phyloP scores from a whole-genome alignment of 2,113 vertebrate species.

The Phylloscopus trochiloides region DNA sequence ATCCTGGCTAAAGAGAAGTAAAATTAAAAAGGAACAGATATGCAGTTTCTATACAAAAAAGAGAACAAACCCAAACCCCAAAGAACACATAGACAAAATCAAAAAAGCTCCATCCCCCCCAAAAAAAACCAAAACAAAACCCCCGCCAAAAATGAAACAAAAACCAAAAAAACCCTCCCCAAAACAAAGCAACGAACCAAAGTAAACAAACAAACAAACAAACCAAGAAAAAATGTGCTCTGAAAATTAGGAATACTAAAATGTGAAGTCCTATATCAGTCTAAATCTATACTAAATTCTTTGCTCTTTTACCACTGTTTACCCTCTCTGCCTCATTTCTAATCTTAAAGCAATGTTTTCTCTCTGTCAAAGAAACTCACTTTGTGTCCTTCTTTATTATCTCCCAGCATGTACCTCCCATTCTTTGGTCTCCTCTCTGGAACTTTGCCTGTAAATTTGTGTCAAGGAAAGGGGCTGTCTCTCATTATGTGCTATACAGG shows the following conservation, averaged over 20 bases:
- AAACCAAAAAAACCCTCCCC: too few species aligned
- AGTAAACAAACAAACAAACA: rapidly evolving
- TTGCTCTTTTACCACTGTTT: neutral
- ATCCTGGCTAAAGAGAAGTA: neutral
- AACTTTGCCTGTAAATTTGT: neutral
- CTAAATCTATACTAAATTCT: neutral
- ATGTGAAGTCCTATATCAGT: neutral
- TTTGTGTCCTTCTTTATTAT: neutral
- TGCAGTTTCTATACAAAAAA: neutral
- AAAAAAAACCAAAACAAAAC: too few species aligned
- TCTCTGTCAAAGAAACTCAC: neutral
- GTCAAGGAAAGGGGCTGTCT: neutral
- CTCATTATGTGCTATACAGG: neutral
- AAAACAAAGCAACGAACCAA: neutral
- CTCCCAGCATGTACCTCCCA: neutral
- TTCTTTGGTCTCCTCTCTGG: neutral
- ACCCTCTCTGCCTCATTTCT: neutral
- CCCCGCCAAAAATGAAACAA: too few species aligned
- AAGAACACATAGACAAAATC: neutral
- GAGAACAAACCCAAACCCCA: rapidly evolving
- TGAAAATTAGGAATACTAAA: neutral
- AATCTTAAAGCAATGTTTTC: neutral
- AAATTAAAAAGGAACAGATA: neutral
- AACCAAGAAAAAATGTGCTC: neutral
- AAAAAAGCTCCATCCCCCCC: rapidly evolving